Percentiles rank a stretch among this genome's conserved stretches.
Evolutionary conservation across 2,797 vertebrate species (phyloP).

Genomic region (Percopsis omiscomaycus): DNA sequence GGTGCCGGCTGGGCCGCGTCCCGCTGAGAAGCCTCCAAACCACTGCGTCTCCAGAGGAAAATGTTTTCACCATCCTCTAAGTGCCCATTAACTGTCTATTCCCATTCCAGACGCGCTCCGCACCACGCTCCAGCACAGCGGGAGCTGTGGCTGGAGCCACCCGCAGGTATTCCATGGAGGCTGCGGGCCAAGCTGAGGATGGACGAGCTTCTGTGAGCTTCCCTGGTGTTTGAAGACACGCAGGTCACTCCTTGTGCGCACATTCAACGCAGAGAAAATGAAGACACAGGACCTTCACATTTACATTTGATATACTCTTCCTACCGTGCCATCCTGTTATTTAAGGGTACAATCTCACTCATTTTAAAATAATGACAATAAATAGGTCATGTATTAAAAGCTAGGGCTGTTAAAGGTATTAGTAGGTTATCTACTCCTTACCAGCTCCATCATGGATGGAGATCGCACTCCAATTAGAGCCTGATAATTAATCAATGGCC

Average conservation of each 20-base stretch:
- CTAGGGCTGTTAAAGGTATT: constrained; percentile 81
- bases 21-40: constrained; percentile 67
- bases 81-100: constrained; percentile 78
- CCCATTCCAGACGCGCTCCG: constrained; percentile 65
- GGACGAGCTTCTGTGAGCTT: constrained; percentile 34
- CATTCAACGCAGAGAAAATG: constrained; percentile 35
- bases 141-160: constrained; percentile 65
- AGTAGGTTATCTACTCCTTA: constrained; percentile 90
- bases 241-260: constrained; percentile 52
- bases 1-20: constrained; percentile 31
- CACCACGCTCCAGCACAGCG: constrained; percentile 57
- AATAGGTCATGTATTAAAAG: too few relatives aligned
- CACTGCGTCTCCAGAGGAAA: constrained; percentile 70
- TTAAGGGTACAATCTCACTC: constrained; percentile 56
- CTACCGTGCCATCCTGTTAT: background rate
- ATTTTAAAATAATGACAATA: constrained; percentile 20
- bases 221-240: constrained; percentile 49
- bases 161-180: constrained; percentile 58
- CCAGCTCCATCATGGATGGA: constrained; percentile 89
- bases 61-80: constrained; percentile 74
- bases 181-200: constrained; percentile 31
- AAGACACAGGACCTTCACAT: constrained; percentile 26
- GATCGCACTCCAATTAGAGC: background rate
- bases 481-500: background rate
- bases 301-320: constrained; percentile 4